phyloP scores from a whole-genome alignment of 2,113 vertebrate genomes.

The Hydrolagus affinis region DNA sequence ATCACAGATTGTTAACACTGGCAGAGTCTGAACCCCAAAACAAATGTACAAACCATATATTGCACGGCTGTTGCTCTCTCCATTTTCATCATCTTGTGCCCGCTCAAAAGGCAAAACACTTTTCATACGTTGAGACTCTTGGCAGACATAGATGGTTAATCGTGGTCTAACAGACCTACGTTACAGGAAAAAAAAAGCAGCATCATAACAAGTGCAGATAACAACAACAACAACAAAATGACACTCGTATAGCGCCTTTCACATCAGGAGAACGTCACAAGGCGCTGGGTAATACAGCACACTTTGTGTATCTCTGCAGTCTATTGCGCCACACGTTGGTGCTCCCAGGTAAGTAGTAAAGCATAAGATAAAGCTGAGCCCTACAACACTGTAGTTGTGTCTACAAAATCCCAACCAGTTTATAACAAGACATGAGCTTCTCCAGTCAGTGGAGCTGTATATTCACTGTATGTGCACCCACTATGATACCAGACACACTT shows the following conservation, averaged over 20 bases:
- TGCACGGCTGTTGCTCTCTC: conserved; percentile 60
- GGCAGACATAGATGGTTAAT: conserved; percentile 78
- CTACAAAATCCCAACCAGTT: too few relatives aligned
- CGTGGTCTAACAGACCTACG: conserved; percentile 79
- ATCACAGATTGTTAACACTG: too few relatives aligned
- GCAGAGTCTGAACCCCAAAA: background rate
- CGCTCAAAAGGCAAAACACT: conserved; percentile 59
- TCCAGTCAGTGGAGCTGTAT: too few relatives aligned
- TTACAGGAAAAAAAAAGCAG: conserved; percentile 29
- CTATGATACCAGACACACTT: too few relatives aligned
- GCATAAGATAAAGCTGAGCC: too few relatives aligned
- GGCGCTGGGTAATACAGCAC: background rate
- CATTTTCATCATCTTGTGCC: conserved; percentile 55
- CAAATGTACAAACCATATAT: conserved; percentile 61
- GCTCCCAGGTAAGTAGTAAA: too few relatives aligned
- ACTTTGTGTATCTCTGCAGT: background rate
- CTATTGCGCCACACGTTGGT: too few relatives aligned
- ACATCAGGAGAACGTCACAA: too few relatives aligned
- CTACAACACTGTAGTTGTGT: too few relatives aligned
- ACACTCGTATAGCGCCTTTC: too few relatives aligned
- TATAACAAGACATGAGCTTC: too few relatives aligned
- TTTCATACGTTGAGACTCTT: conserved; percentile 57
- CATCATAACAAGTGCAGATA: background rate
- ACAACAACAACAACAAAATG: background rate
- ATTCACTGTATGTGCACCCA: too few relatives aligned